Conservation (phyloP, 2,797 vertebrate genomes). For the Heterohyrax brucei region DNA sequence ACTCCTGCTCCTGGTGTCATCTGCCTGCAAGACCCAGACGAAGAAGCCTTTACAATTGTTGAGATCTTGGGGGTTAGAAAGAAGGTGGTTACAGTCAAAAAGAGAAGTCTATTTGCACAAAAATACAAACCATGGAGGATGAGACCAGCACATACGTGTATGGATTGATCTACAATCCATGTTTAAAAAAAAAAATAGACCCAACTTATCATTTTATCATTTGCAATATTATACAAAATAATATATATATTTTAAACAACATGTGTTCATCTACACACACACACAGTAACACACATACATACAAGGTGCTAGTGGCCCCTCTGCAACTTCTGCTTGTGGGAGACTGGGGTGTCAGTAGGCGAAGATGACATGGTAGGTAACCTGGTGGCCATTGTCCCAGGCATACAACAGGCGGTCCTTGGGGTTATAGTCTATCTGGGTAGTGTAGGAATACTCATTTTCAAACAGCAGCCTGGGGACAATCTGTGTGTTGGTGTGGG, state of each 20-base stretch:
- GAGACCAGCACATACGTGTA: conserved; percentile 85
- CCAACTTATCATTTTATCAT: conserved; percentile 87
- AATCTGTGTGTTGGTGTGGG: conserved; percentile 99
- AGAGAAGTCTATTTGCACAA: conserved; percentile 86
- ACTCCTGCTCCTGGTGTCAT: neutral
- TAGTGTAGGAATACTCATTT: conserved; percentile 97
- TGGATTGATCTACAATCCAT: conserved; percentile 97
- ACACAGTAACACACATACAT: conserved; percentile 57
- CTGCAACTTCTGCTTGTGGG: conserved; percentile 69
- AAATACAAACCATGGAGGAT: conserved; percentile 79
- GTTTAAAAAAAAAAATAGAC: conserved; percentile 81
- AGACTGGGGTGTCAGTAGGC: conserved; percentile 93
- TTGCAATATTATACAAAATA: conserved; percentile 92
- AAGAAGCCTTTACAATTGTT: neutral
- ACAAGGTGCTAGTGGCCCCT: conserved; percentile 91
- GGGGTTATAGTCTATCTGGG: conserved; percentile 99
- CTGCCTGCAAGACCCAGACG: neutral
- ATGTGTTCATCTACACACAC: conserved; percentile 34
- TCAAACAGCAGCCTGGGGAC: conserved; percentile 96
- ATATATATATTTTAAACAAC: conserved; percentile 86
- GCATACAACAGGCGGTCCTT: conserved; percentile 97
- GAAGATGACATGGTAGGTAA: conserved; percentile 97
- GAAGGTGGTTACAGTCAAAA: conserved; percentile 73
- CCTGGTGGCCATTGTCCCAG: conserved; percentile 99
- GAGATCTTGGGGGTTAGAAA: neutral